These are phyloP conservation scores for Dendrolimus kikuchii DNA, from an alignment of 1,140 invertebrate species.

Conservation along the genomic window DNA sequence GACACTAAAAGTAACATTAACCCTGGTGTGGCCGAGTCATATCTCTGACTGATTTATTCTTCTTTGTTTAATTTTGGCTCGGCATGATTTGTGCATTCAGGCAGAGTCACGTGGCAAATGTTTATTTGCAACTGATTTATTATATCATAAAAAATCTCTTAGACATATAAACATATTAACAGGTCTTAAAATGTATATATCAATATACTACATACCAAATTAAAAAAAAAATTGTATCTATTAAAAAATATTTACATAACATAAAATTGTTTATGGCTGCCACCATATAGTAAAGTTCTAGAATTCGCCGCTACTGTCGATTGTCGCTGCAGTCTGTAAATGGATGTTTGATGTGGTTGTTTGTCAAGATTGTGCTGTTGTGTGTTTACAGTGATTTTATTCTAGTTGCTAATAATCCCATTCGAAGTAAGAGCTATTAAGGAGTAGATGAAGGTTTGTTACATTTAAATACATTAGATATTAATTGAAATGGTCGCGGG, in stretches of 20 bases:
- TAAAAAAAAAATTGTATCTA: too few relatives aligned
- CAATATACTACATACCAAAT: not conserved
- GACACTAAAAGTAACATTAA: too few relatives aligned
- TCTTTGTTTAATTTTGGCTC: too few relatives aligned
- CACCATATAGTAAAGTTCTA: constrained; percentile 48
- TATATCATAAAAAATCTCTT: too few relatives aligned
- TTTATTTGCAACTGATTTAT: too few relatives aligned
- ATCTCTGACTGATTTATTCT: too few relatives aligned
- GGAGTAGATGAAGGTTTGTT: constrained; percentile 71
- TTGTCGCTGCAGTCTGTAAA: constrained; percentile 71
- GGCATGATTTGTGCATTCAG: too few relatives aligned
- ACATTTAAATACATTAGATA: constrained; percentile 21
- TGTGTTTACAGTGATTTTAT: constrained; percentile 72
- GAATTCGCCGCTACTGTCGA: constrained; percentile 46
- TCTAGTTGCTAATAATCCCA: constrained; percentile 62
- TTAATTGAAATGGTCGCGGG: constrained; percentile 15
- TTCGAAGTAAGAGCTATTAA: constrained; percentile 65
- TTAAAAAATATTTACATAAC: not conserved
- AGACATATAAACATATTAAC: too few relatives aligned
- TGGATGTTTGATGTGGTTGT: constrained; percentile 73
- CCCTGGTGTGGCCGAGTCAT: too few relatives aligned
- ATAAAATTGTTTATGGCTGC: constrained; percentile 29
- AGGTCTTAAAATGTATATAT: not conserved
- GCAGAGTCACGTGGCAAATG: too few relatives aligned
- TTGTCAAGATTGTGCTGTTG: constrained; percentile 71